A percentile compares a stretch with the other conserved stretches of the same genome.
phyloP scores from a whole-genome alignment of 2,797 vertebrate species.

The Sebastes goodei region DNA sequence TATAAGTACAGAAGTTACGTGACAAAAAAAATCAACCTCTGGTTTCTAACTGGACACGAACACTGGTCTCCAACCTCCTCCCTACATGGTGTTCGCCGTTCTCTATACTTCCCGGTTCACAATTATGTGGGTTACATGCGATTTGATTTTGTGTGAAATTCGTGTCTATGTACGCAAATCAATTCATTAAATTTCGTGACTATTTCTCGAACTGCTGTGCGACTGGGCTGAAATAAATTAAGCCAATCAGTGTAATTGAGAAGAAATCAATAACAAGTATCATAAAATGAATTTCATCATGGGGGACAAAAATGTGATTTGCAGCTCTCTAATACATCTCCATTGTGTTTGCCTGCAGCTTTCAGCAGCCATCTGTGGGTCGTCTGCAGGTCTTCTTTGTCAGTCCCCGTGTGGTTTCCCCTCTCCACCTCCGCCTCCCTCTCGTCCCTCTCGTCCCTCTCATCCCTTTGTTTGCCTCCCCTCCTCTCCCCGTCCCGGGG shows the following conservation, averaged over 20 bases:
- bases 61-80: no score
- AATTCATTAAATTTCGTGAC: no score
- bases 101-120: no score
- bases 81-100: no score
- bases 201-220: no score
- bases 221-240: neutral
- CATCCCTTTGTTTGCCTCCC: constrained; percentile 58
- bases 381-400: constrained; percentile 44
- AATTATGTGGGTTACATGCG: no score
- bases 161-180: no score
- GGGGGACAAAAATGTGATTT: constrained; percentile 17
- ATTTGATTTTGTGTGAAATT: no score
- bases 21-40: no score
- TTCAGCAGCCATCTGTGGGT: constrained; percentile 56
- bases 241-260: neutral
- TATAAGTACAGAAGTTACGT: no score
- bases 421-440: constrained; percentile 19
- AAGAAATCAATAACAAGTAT: neutral
- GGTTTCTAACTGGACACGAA: no score
- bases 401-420: constrained; percentile 19
- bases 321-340: neutral
- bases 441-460: constrained; percentile 19
- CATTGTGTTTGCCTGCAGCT: constrained; percentile 27
- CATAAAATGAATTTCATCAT: constrained; percentile 23
- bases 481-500: constrained; percentile 28